A percentile compares a stretch with the other conserved stretches of the same genome.
Evolutionary conservation across 2,888 invertebrate genomes (phyloP).

Genomic region (Pandemis heparana): DNA sequence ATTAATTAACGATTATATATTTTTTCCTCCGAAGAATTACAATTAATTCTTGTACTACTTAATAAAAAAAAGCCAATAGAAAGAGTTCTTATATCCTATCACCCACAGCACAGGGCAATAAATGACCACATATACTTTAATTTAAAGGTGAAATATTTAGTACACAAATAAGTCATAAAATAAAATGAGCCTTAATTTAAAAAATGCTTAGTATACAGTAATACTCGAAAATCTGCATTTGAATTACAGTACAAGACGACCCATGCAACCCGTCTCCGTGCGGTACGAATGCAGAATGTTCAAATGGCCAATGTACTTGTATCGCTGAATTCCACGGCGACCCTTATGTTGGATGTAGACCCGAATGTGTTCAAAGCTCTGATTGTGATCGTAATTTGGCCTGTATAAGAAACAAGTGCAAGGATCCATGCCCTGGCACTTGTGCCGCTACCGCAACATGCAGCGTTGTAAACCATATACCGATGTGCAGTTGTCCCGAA

Average conservation of each 20-base stretch:
- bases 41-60: too few relatives aligned
- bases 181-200: too few relatives aligned
- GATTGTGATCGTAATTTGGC: slow-evolving; percentile 90
- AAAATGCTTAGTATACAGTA: background rate
- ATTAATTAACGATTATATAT: too few relatives aligned
- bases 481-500: slow-evolving; percentile 86
- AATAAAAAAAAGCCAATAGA: too few relatives aligned
- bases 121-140: too few relatives aligned
- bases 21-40: too few relatives aligned
- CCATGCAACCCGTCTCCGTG: slow-evolving; percentile 89
- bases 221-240: background rate
- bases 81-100: too few relatives aligned
- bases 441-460: slow-evolving; percentile 92
- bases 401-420: slow-evolving; percentile 90
- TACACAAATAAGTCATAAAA: too few relatives aligned
- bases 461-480: slow-evolving; percentile 87
- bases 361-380: slow-evolving; percentile 91
- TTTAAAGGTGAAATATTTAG: too few relatives aligned
- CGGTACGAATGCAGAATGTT: slow-evolving; percentile 90
- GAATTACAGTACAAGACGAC: slow-evolving; percentile 76
- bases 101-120: too few relatives aligned
- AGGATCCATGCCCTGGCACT: slow-evolving; percentile 91
- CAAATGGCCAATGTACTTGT: slow-evolving; percentile 89
- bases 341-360: slow-evolving; percentile 91
- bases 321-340: slow-evolving; percentile 91